A percentile compares a stretch with the other conserved stretches of the same genome.
phyloP scores from a whole-genome alignment of 2,797 vertebrate genomes.

The Smutsia temminckii region DNA sequence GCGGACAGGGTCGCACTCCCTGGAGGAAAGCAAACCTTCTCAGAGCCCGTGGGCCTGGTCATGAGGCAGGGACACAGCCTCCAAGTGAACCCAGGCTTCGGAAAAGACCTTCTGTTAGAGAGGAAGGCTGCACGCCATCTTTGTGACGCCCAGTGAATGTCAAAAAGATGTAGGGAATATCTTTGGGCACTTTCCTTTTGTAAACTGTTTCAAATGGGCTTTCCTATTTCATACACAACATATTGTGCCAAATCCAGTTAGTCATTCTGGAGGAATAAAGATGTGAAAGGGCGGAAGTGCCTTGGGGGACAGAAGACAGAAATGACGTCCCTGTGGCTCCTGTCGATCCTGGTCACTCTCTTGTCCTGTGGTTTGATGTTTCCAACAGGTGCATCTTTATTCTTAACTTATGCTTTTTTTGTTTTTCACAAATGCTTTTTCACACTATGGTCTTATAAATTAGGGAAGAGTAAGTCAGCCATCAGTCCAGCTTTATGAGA shows the following conservation, averaged over 20 bases:
- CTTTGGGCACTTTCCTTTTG: no score
- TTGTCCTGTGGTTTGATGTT: fast-evolving
- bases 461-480: background rate
- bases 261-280: background rate
- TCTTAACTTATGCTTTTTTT: fast-evolving
- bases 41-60: background rate
- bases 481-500: fast-evolving
- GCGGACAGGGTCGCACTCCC: background rate
- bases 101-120: no score
- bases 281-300: fast-evolving
- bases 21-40: background rate
- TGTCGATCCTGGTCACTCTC: fast-evolving
- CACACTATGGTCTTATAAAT: background rate
- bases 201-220: fast-evolving
- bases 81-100: fast-evolving
- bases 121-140: fast-evolving
- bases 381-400: fast-evolving
- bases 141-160: fast-evolving
- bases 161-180: fast-evolving
- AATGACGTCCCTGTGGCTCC: fast-evolving
- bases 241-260: fast-evolving
- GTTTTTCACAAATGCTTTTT: background rate
- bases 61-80: background rate
- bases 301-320: background rate
- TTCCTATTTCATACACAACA: fast-evolving